Conservation (phyloP, 2,113 vertebrate species). For the Boleophthalmus pectinirostris region DNA sequence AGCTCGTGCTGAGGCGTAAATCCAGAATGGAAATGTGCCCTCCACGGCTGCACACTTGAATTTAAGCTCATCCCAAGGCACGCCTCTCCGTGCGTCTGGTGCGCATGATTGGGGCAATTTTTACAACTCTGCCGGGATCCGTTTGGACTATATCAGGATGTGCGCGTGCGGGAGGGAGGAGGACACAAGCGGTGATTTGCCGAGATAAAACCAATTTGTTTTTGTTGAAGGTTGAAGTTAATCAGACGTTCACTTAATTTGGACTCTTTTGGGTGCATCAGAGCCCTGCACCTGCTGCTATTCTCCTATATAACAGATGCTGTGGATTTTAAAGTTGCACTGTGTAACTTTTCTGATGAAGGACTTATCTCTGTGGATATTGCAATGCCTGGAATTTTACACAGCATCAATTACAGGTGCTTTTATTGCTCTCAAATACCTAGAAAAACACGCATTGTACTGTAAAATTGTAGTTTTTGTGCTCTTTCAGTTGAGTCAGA, state of each 20-base stretch:
- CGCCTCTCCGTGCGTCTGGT: conserved; percentile 63
- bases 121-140: conserved; percentile 53
- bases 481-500: too few species aligned
- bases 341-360: too few species aligned
- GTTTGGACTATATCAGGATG: conserved; percentile 17
- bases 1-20: conserved; percentile 1
- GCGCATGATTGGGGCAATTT: conserved; percentile 63
- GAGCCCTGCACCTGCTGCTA: background rate
- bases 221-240: background rate
- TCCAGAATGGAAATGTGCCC: conserved; percentile 31
- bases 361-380: too few species aligned
- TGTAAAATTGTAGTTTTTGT: too few species aligned
- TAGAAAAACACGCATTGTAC: too few species aligned
- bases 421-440: too few species aligned
- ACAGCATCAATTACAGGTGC: too few species aligned
- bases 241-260: background rate
- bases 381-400: too few species aligned
- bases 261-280: background rate
- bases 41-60: conserved; percentile 39
- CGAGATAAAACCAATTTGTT: background rate
- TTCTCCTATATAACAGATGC: background rate
- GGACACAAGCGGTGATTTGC: background rate
- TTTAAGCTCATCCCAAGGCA: conserved; percentile 60
- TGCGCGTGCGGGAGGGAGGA: conserved; percentile 22
- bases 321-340: too few species aligned